phyloP scores from a whole-genome alignment of 64 coral and sea anemone species.

The Cladopsammia gracilis region DNA sequence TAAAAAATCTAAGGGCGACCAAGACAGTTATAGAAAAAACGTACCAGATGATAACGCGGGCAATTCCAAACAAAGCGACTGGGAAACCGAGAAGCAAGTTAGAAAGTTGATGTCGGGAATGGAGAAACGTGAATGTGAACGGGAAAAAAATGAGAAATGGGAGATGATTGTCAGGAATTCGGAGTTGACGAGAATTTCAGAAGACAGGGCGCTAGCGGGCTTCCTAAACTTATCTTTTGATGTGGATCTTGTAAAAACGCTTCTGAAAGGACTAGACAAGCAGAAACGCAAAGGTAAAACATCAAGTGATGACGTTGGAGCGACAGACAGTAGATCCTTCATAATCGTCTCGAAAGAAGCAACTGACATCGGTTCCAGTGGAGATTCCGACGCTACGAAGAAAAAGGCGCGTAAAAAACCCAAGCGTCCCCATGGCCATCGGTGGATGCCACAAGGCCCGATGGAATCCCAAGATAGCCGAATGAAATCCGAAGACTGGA shows the following conservation, averaged over 20 bases:
- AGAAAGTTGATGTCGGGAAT: neutral
- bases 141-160: neutral
- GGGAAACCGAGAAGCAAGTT: neutral
- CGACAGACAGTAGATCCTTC: neutral
- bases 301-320: neutral
- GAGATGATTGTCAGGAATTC: neutral
- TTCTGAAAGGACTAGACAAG: neutral
- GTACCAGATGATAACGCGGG: neutral
- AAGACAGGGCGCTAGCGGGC: neutral
- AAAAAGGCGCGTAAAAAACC: neutral
- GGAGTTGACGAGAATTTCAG: neutral
- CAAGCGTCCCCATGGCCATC: neutral
- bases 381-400: neutral
- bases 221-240: conserved; percentile 16
- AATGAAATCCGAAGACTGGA: neutral
- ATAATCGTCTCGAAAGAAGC: conserved; percentile 24
- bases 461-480: neutral
- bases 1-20: neutral
- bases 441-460: neutral
- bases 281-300: neutral
- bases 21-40: neutral
- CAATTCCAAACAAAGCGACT: neutral
- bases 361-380: neutral
- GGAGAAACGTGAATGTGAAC: neutral
- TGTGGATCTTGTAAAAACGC: neutral